Evolutionary conservation across 2,797 vertebrate species (phyloP), one percentile per base, ranked within the genome.

Genomic region (Liparis tanakae): DNA sequence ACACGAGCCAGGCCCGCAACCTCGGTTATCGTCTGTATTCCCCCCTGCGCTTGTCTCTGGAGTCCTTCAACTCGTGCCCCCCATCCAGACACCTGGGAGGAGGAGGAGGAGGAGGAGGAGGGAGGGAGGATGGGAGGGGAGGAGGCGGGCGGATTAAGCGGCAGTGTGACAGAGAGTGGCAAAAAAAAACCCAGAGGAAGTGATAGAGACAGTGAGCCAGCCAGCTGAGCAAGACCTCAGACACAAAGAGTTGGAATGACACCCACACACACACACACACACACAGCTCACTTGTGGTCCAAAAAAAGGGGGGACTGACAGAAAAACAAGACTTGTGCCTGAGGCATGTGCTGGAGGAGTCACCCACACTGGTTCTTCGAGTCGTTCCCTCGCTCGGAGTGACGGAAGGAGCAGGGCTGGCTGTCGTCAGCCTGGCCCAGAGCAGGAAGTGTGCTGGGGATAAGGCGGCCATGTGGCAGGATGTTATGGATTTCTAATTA

Each of bases 401-500:
- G 95, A 95, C 96, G 94, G 96, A 96, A 96, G 95, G 94, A 95
- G 96, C 94, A 85, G 95, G 95, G 89, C 96, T 96, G 95, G 96
- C 96, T 97, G 97, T 98, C 95, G 96, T 98, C 97, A 97, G 97
- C 95, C 94, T 94, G 95, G 95, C 95, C 95, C 94, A 95, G 96
- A 97, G 96, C 97, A 98, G 98, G 98, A 99, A 98, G 96, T 95
- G 96, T 95, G 96, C 95, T 95, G 93, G 91, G 97, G 97, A 98
- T 98, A 97, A 98, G 96, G 96, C 96, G 90, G 97, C 96, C 98
- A 98, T 99, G 98, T 99, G 98, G 97, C 98, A 98, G 98, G 98
- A 99, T 99, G 97, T 98, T 99, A 98, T 99, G 98, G 96, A 96
- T 97, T 98, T 99, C 97, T 98, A 99, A 99, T 99, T 99, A 99